Evolutionary conservation across 2,113 vertebrate genomes (phyloP).

Genomic region (Reinhardtius hippoglossoides): DNA sequence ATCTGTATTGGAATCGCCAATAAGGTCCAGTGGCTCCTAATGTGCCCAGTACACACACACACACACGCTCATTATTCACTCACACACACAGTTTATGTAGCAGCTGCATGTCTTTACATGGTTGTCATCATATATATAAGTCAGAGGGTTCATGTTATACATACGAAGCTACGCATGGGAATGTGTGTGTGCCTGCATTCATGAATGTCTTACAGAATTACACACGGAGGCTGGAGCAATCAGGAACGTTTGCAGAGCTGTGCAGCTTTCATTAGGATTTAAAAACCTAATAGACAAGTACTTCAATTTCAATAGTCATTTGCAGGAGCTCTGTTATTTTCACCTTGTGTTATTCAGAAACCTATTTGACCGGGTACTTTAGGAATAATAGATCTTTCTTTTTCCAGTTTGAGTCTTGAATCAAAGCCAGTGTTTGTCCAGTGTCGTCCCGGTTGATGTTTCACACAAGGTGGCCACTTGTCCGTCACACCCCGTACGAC

Average conservation of each 20-base stretch:
- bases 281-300: background rate
- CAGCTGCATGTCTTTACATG: constrained; percentile 60
- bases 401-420: constrained; percentile 7
- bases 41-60: constrained; percentile 13
- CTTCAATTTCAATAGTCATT: background rate
- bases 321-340: background rate
- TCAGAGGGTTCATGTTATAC: constrained; percentile 26
- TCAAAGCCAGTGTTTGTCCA: background rate
- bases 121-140: constrained; percentile 27
- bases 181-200: background rate
- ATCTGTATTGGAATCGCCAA: constrained; percentile 30
- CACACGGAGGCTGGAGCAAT: background rate
- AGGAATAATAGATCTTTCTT: constrained; percentile 14
- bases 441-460: background rate
- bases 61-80: constrained; percentile 9
- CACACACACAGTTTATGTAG: constrained; percentile 15
- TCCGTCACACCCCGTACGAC: constrained; percentile 15
- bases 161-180: constrained; percentile 10
- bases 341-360: background rate
- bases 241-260: background rate
- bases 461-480: constrained; percentile 12
- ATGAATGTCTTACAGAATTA: too few species aligned
- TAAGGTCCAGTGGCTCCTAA: constrained; percentile 28
- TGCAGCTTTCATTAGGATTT: background rate
- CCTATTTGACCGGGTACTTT: background rate